These are phyloP conservation scores for Equus quagga DNA, from an alignment of 2,113 vertebrate genomes.

Conservation along the genomic window DNA sequence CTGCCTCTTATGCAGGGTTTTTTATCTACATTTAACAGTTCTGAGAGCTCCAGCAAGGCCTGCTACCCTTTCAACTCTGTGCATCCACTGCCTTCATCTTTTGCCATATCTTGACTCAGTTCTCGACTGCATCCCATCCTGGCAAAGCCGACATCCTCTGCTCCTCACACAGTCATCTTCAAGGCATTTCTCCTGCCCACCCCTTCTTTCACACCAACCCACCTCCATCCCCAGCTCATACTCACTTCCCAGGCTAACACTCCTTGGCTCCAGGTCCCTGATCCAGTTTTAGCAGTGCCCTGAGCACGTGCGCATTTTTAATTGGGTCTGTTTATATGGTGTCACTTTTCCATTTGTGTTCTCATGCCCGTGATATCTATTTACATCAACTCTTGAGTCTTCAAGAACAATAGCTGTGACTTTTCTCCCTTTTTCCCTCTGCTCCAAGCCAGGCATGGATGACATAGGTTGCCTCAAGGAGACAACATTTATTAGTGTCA, in stretches of 20 bases:
- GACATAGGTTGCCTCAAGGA: neutral
- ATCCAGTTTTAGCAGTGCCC: neutral
- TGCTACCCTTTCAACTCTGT: neutral
- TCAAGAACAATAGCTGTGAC: neutral
- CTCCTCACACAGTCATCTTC: neutral
- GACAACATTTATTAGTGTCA: neutral
- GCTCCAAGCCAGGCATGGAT: neutral
- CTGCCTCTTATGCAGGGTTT: neutral
- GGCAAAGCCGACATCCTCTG: neutral
- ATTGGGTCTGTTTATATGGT: conserved; percentile 45
- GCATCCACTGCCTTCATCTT: neutral
- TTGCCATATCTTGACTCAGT: neutral
- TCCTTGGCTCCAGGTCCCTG: neutral
- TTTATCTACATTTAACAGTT: neutral
- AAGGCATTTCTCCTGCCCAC: neutral
- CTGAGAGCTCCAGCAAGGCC: neutral
- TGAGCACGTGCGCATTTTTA: neutral
- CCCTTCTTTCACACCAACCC: neutral
- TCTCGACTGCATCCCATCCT: neutral
- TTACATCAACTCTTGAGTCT: neutral
- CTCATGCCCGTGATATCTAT: neutral
- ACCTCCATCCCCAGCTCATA: neutral
- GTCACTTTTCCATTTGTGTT: conserved; percentile 33
- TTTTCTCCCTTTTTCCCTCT: neutral
- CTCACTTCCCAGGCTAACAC: neutral